Percentiles rank a stretch among this genome's conserved stretches.
Evolutionary conservation across 1,140 invertebrate species (phyloP).

Genomic region (Drosophila nannoptera): DNA sequence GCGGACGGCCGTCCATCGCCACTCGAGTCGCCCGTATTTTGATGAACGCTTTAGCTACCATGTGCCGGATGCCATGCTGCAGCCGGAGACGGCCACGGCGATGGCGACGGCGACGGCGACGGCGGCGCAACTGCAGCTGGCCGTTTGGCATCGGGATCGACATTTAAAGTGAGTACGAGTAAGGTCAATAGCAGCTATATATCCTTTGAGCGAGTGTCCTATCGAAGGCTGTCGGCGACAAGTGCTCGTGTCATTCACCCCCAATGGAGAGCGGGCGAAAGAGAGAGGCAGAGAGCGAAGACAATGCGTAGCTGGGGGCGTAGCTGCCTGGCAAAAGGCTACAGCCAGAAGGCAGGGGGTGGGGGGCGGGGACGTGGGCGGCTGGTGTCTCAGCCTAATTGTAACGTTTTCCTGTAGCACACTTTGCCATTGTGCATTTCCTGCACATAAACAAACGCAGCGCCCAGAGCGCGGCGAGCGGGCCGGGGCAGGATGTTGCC

Average conservation of each 20-base stretch:
- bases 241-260: slow-evolving; percentile 57
- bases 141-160: slow-evolving; percentile 81
- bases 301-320: neutral
- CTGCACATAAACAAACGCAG: slow-evolving; percentile 69
- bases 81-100: slow-evolving; percentile 11
- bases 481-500: no score
- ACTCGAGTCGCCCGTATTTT: slow-evolving; percentile 80
- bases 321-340: slow-evolving; percentile 56
- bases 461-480: neutral
- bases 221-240: slow-evolving; percentile 7
- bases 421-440: slow-evolving; percentile 67
- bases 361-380: neutral
- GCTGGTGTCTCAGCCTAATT: slow-evolving; percentile 63
- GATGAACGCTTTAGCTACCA: slow-evolving; percentile 80
- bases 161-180: slow-evolving; percentile 80
- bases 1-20: slow-evolving; percentile 80
- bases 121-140: slow-evolving; percentile 75
- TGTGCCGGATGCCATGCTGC: slow-evolving; percentile 30
- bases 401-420: slow-evolving; percentile 61
- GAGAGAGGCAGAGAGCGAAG: slow-evolving; percentile 7
- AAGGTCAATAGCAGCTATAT: slow-evolving; percentile 57
- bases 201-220: slow-evolving; percentile 6
- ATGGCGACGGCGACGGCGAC: slow-evolving; percentile 37
- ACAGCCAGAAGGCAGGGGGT: slow-evolving; percentile 2
- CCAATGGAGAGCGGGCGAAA: slow-evolving; percentile 30